Conservation (phyloP, 64 coral and sea anemone genomes). For the Acropora tenuis region DNA sequence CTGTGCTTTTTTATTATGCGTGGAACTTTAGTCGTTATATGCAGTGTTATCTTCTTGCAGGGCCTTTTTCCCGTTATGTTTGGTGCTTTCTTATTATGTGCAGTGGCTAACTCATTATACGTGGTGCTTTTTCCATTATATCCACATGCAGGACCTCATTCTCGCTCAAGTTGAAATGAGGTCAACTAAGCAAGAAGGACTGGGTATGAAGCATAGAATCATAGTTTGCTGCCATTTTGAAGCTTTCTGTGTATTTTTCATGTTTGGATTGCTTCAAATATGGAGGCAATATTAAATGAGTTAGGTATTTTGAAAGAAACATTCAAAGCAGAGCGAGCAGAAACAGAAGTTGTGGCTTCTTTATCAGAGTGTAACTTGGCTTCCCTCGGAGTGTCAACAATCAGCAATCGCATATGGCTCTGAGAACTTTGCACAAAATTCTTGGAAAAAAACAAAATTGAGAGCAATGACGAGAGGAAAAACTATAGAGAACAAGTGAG, state of each 20-base stretch:
- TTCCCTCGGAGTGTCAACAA: slow-evolving; percentile 40
- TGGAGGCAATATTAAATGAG: slow-evolving; percentile 42
- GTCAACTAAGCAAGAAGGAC: not conserved
- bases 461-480: slow-evolving; percentile 24
- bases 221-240: not conserved
- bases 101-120: slow-evolving; percentile 18
- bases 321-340: slow-evolving; percentile 51
- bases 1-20: not conserved
- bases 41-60: not conserved
- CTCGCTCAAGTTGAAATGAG: not conserved
- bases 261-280: not conserved
- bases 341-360: slow-evolving; percentile 13
- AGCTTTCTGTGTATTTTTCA: not conserved
- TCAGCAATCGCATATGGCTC: slow-evolving; percentile 41
- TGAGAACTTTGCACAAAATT: slow-evolving; percentile 18
- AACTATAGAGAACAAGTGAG: slow-evolving; percentile 23
- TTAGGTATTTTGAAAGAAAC: slow-evolving; percentile 23
- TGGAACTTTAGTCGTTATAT: not conserved
- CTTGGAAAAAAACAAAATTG: slow-evolving; percentile 28
- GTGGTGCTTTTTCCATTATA: slow-evolving; percentile 15
- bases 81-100: slow-evolving; percentile 35
- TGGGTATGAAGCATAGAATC: not conserved
- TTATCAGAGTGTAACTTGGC: slow-evolving; percentile 50
- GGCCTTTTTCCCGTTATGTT: not conserved
- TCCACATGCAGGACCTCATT: not conserved